These are phyloP conservation scores for Rhizomys pruinosus DNA, from an alignment of 2,113 vertebrate genomes.

Conservation along the genomic window DNA sequence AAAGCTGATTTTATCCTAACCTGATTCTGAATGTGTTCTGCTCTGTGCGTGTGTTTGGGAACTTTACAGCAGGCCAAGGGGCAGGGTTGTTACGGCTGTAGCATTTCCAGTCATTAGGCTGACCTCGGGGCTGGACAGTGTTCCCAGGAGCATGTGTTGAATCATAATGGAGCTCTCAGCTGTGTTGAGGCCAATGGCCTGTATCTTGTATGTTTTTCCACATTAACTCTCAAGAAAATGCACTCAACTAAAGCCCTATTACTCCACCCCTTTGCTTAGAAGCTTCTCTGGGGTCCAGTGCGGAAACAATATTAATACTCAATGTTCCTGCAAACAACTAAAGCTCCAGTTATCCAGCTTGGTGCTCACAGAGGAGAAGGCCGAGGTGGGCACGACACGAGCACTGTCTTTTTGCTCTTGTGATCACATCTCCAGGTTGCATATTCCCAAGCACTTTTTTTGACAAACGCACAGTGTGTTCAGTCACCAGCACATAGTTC, in stretches of 20 bases:
- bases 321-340: constrained; percentile 42
- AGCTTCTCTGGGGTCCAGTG: constrained; percentile 18
- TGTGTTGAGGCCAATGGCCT: background rate
- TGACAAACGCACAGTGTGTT: constrained; percentile 28
- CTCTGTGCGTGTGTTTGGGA: background rate
- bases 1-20: constrained; percentile 58
- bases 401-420: background rate
- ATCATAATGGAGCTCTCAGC: constrained; percentile 61
- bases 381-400: background rate
- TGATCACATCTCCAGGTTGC: constrained; percentile 37
- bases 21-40: background rate
- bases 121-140: constrained; percentile 45
- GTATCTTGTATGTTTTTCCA: constrained; percentile 27
- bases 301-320: constrained; percentile 58
- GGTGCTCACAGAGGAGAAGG: constrained; percentile 53
- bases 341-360: constrained; percentile 47
- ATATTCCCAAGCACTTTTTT: background rate
- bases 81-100: constrained; percentile 12
- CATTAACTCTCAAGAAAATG: constrained; percentile 63
- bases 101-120: constrained; percentile 59
- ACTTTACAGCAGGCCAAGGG: constrained; percentile 25
- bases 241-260: constrained; percentile 43
- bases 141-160: background rate
- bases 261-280: background rate
- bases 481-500: background rate